These are phyloP conservation scores for Sigmodon hispidus DNA, from an alignment of 2,113 vertebrate genomes.

Conservation along the genomic window DNA sequence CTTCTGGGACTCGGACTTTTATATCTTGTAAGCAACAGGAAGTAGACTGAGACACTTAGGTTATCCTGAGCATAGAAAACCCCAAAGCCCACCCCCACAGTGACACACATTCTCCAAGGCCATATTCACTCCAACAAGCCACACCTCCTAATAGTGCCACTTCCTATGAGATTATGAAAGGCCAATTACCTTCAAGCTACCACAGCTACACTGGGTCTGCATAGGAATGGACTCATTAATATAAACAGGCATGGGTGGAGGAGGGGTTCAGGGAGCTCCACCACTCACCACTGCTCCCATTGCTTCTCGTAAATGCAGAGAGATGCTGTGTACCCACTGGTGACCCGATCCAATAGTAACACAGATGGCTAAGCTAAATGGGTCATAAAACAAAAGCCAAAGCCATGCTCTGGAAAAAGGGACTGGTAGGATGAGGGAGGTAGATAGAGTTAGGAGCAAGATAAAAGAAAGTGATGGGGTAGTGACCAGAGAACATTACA, in stretches of 20 bases:
- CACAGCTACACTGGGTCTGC: neutral
- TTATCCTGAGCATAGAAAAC: neutral
- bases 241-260: neutral
- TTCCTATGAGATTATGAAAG: neutral
- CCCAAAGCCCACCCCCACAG: neutral
- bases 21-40: neutral
- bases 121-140: neutral
- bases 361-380: neutral
- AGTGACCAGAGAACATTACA: too few relatives aligned
- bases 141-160: neutral
- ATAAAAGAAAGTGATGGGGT: neutral
- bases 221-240: neutral
- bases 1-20: neutral
- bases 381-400: neutral
- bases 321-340: neutral
- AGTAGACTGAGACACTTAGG: neutral
- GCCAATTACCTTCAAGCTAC: neutral
- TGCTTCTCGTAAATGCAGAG: neutral
- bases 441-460: neutral
- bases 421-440: neutral
- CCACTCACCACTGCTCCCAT: neutral
- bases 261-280: neutral
- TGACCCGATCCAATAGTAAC: neutral
- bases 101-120: neutral
- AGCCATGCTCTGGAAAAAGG: neutral